Evolutionary conservation across 2,797 vertebrate genomes (phyloP).

Genomic region (Danio kyathit): DNA sequence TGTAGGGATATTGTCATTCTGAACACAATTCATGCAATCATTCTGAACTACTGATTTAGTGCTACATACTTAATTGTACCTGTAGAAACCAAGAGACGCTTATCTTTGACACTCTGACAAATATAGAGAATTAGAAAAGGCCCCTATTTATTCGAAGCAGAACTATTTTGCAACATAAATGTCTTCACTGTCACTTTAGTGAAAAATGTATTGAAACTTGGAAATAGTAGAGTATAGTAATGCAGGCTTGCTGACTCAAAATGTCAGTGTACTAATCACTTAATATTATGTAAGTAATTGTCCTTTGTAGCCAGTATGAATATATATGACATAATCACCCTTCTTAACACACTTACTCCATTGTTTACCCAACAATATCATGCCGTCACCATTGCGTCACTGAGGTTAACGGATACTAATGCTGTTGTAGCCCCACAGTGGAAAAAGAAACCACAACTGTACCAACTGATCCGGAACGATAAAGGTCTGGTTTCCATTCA

Average conservation of each 20-base stretch:
- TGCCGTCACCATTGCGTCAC: not conserved
- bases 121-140: too few species aligned
- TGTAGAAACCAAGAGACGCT: too few species aligned
- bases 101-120: too few species aligned
- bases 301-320: constrained; percentile 20
- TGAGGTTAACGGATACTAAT: constrained; percentile 10
- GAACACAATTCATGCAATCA: too few species aligned
- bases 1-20: too few species aligned
- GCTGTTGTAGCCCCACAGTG: not conserved
- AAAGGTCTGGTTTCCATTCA: constrained; percentile 5
- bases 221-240: too few species aligned
- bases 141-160: too few species aligned
- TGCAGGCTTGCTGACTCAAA: not conserved
- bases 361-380: constrained; percentile 25
- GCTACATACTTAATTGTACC: too few species aligned
- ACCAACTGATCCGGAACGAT: not conserved
- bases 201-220: too few species aligned
- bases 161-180: too few species aligned
- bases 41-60: too few species aligned
- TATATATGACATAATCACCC: not conserved
- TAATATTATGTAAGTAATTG: constrained; percentile 13
- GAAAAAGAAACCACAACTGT: constrained; percentile 12
- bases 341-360: constrained; percentile 4
- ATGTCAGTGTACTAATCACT: not conserved
- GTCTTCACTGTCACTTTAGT: too few species aligned